Evolutionary conservation across 2,113 vertebrate genomes (phyloP), one percentile per base, ranked within the genome.

Genomic region (Melozone crissalis): DNA sequence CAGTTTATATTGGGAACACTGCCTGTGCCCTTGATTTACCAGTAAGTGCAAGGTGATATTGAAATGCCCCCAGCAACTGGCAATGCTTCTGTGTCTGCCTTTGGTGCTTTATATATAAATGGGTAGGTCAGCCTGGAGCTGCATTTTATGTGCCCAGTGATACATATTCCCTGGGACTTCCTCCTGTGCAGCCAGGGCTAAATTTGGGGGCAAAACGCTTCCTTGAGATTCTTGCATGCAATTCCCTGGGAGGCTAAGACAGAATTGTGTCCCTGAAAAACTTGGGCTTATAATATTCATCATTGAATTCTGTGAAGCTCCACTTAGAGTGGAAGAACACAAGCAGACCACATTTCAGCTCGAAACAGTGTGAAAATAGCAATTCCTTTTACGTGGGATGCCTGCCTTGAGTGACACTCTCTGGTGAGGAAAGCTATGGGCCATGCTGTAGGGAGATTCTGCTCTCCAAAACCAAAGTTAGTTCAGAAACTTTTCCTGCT

Each of bases 311-410:
- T 87, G 37, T 69, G 84, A 87, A 85, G 71, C 67, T 79, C 21
- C 21, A 41, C 62, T 85, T 66, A 31, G 75, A 74, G 82, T 80
- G 74, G 74, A 93, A 73, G 67, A 95, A 87, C 71, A 87, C 0
- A 24, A 93, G 61, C 35, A 90, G 93, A 77, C 79, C 65, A 41
- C n/a, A 41, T 84, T 96, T 94, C 73, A 74, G 13, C 72, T 74
- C 0, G 1, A 63, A 94, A 74, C 17, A 7, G 93, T 90, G 90
- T 94, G 90, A 94, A 95, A 95, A 85, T 23, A 85, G 39, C 11
- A 30, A 84, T 90, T 86, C 10, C 52, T 83, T 83, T 86, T 49
- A 74, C 1, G 49, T 85, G 85, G 90, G 78, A 52, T 87, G 84
- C 43, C 55, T 93, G 81, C 49, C 91, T 94, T 82, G 51, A 84